Conservation (phyloP, 1,140 invertebrate genomes). For the Drosophila azteca region DNA sequence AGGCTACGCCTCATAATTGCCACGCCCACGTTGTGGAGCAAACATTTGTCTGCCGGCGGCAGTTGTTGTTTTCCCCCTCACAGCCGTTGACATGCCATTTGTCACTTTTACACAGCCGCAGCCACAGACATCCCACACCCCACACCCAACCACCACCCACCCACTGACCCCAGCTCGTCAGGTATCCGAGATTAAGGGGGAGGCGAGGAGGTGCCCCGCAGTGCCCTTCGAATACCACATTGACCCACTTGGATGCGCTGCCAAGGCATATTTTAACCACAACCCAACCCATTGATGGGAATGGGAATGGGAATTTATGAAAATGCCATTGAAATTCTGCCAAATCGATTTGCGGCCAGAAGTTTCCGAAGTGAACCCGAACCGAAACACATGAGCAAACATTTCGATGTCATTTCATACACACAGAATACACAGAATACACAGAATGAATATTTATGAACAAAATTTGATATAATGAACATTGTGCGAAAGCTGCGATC, state of each 20-base stretch:
- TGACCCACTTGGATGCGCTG: slow-evolving; percentile 42
- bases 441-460: slow-evolving; percentile 33
- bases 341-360: slow-evolving; percentile 50
- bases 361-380: not conserved
- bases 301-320: slow-evolving; percentile 27
- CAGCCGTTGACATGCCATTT: slow-evolving; percentile 70
- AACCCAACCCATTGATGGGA: too few species aligned
- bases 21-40: slow-evolving; percentile 43
- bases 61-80: slow-evolving; percentile 21
- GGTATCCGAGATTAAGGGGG: slow-evolving; percentile 29
- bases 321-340: slow-evolving; percentile 41
- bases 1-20: slow-evolving; percentile 29
- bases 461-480: slow-evolving; percentile 62
- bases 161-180: slow-evolving; percentile 3
- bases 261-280: slow-evolving; percentile 20
- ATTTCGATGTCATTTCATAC: slow-evolving; percentile 25
- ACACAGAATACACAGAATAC: not conserved
- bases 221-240: slow-evolving; percentile 1
- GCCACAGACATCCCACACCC: not conserved
- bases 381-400: slow-evolving; percentile 12
- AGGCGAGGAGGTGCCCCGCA: too few species aligned
- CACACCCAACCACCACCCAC: too few species aligned
- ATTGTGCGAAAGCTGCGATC: slow-evolving; percentile 27
- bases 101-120: slow-evolving; percentile 61
- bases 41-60: slow-evolving; percentile 63